Evolutionary conservation across 2,888 invertebrate genomes (phyloP).

Genomic region (Sphaerophoria taeniata): DNA sequence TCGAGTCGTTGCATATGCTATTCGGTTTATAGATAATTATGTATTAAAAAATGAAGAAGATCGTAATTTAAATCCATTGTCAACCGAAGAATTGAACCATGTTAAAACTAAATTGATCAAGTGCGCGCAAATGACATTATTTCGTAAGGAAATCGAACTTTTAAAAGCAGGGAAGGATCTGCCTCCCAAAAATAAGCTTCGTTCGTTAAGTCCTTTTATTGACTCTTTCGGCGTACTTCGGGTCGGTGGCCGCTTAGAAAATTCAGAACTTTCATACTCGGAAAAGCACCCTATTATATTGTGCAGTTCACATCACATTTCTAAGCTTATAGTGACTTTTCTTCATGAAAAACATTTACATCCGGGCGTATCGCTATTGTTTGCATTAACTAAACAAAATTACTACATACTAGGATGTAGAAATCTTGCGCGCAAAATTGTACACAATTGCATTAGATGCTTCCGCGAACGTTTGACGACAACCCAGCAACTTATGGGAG

Average conservation of each 20-base stretch:
- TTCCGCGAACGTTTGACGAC: constrained; percentile 31
- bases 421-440: constrained; percentile 35
- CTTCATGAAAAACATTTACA: constrained; percentile 20
- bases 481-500: constrained; percentile 41
- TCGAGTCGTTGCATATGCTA: background rate
- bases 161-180: constrained; percentile 4
- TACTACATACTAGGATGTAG: constrained; percentile 38
- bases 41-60: background rate
- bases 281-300: constrained; percentile 48
- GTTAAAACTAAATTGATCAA: constrained; percentile 11
- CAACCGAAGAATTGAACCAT: background rate
- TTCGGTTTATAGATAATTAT: background rate
- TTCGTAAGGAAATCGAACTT: constrained; percentile 8
- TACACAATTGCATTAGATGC: constrained; percentile 45
- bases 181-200: constrained; percentile 5
- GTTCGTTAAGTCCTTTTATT: constrained; percentile 9
- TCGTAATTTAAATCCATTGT: constrained; percentile 13
- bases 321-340: background rate
- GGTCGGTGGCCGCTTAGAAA: constrained; percentile 39
- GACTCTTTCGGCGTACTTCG: constrained; percentile 29
- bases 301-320: constrained; percentile 18
- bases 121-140: constrained; percentile 20
- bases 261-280: constrained; percentile 28
- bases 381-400: background rate
- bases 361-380: background rate